A percentile compares a stretch with the other conserved stretches of the same genome.
phyloP scores from a whole-genome alignment of 2,888 invertebrate species.

The Hoplodrina blanda region DNA sequence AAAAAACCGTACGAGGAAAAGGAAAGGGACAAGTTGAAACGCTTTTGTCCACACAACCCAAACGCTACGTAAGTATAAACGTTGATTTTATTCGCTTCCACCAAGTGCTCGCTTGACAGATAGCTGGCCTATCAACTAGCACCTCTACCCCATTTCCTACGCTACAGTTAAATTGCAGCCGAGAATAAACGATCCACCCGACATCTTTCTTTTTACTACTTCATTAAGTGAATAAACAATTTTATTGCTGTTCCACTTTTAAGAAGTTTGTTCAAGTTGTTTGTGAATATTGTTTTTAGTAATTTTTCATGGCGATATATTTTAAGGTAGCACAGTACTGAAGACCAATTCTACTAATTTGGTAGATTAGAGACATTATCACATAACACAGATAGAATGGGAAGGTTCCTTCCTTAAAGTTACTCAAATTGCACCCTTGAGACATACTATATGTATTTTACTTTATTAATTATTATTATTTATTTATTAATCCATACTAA shows the following conservation, averaged over 20 bases:
- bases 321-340: too few species aligned
- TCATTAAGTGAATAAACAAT: slow-evolving; percentile 48
- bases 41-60: background rate
- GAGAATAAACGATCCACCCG: slow-evolving; percentile 47
- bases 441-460: too few species aligned
- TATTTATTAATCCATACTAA: too few species aligned
- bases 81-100: slow-evolving; percentile 21
- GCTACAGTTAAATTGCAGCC: slow-evolving; percentile 49
- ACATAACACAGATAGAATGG: too few species aligned
- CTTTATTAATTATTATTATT: too few species aligned
- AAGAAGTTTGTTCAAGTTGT: slow-evolving; percentile 13
- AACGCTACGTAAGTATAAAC: background rate
- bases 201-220: slow-evolving; percentile 46
- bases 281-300: background rate
- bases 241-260: slow-evolving; percentile 24
- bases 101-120: slow-evolving; percentile 37
- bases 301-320: background rate
- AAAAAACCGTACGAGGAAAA: too few species aligned
- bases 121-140: slow-evolving; percentile 43
- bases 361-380: too few species aligned
- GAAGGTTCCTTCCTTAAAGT: too few species aligned
- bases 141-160: slow-evolving; percentile 37
- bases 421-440: too few species aligned
- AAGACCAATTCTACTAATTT: background rate
- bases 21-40: background rate